phyloP scores from a whole-genome alignment of 2,888 invertebrate species.

The Athalia circularis region DNA sequence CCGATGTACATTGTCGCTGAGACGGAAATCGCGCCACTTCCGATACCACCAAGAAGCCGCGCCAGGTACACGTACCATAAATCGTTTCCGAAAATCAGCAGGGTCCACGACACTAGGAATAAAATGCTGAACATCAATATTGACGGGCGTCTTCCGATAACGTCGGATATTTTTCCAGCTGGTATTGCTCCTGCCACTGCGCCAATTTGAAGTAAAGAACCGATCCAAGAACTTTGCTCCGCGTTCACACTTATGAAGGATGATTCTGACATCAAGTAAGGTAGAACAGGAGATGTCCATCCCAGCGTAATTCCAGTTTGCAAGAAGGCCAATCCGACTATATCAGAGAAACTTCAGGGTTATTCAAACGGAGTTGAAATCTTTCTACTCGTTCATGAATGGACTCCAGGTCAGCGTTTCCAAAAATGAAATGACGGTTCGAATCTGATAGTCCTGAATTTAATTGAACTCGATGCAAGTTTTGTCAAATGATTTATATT shows the following conservation, averaged over 20 bases:
- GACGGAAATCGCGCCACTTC: conserved; percentile 72
- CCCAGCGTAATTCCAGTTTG: conserved; percentile 67
- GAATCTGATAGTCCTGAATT: too few species aligned
- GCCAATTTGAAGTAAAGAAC: conserved; percentile 64
- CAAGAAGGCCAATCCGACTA: conserved; percentile 65
- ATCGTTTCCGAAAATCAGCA: conserved; percentile 65
- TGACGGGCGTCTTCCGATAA: conserved; percentile 63
- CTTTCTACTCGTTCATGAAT: too few species aligned
- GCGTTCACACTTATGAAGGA: conserved; percentile 59
- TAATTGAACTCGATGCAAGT: too few species aligned
- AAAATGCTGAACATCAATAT: conserved; percentile 62
- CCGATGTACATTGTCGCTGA: conserved; percentile 76
- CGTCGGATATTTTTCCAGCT: conserved; percentile 66
- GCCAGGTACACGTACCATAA: conserved; percentile 60
- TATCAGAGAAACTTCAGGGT: neutral
- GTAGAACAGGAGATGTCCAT: conserved; percentile 67
- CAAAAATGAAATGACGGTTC: too few species aligned
- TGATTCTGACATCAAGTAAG: conserved; percentile 56
- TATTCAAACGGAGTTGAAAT: neutral
- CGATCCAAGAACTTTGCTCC: conserved; percentile 62
- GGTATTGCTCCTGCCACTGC: conserved; percentile 66
- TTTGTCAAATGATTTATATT: too few species aligned
- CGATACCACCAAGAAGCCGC: conserved; percentile 74
- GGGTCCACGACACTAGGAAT: conserved; percentile 72
- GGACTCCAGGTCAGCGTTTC: too few species aligned